Conservation (phyloP, 2,113 vertebrate species). For the Xiphias gladius region DNA sequence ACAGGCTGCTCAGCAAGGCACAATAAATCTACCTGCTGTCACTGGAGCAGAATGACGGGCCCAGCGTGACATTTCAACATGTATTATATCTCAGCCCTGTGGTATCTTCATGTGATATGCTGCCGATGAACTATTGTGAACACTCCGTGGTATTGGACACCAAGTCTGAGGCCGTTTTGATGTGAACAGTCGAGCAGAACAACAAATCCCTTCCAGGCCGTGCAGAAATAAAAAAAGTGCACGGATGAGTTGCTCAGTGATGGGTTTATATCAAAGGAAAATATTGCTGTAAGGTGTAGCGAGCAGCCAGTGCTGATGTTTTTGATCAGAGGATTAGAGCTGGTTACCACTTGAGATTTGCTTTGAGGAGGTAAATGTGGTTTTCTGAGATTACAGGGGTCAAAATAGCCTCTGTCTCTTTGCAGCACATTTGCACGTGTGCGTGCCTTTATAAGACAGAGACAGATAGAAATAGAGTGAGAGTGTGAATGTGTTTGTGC, state of each 20-base stretch:
- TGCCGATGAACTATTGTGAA: conserved; percentile 39
- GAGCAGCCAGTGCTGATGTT: conserved; percentile 33
- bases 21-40: conserved; percentile 53
- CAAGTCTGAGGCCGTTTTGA: conserved; percentile 40
- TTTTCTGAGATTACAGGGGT: conserved; percentile 49
- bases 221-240: conserved; percentile 43
- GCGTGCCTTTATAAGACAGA: conserved; percentile 30
- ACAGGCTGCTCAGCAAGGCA: conserved; percentile 7
- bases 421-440: conserved; percentile 13
- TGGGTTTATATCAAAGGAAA: conserved; percentile 65
- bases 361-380: conserved; percentile 51
- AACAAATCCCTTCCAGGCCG: conserved; percentile 59
- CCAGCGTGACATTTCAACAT: conserved; percentile 61
- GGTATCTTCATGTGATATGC: conserved; percentile 50
- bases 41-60: conserved; percentile 45
- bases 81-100: conserved; percentile 44
- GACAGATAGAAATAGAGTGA: conserved; percentile 24
- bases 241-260: conserved; percentile 54
- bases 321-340: conserved; percentile 65
- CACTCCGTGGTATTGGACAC: conserved; percentile 24
- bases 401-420: conserved; percentile 14
- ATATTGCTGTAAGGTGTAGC: conserved; percentile 47
- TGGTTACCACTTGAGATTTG: conserved; percentile 50
- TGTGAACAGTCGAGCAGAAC: conserved; percentile 53
- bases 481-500: conserved; percentile 55